Evolutionary conservation across 2,113 vertebrate genomes (phyloP).

Genomic region (Saguinus midas): DNA sequence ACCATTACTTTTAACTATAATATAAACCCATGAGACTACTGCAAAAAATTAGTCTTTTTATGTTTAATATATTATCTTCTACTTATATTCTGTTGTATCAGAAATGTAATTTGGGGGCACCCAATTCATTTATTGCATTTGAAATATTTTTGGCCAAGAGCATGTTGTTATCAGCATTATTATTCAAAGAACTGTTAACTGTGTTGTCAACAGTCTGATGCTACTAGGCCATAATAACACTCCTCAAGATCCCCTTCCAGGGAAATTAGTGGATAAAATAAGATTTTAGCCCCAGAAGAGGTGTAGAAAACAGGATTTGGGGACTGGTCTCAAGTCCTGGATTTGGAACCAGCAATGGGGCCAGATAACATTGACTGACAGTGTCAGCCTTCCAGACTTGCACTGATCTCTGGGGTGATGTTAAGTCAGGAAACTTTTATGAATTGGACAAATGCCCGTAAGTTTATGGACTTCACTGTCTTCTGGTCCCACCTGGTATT

Average conservation of each 20-base stretch:
- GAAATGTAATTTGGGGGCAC: background rate
- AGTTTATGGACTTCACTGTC: background rate
- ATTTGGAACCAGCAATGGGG: background rate
- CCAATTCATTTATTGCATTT: background rate
- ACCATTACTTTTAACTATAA: background rate
- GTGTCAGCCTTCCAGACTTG: accelerated
- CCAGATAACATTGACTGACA: accelerated
- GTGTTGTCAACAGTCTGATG: background rate
- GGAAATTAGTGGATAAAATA: background rate
- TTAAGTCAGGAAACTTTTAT: background rate
- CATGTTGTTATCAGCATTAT: background rate
- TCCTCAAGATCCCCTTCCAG: background rate
- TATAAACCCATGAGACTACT: background rate
- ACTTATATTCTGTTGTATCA: background rate
- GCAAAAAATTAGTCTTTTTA: background rate
- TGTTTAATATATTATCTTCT: background rate
- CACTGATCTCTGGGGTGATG: too few species aligned
- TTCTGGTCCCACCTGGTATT: background rate
- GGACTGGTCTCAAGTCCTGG: background rate
- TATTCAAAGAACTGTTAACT: background rate
- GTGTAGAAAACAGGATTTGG: background rate
- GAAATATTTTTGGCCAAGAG: background rate
- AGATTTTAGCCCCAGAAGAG: background rate
- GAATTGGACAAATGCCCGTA: background rate
- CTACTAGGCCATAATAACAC: background rate